Evolutionary conservation across 2,797 vertebrate species (phyloP).

Genomic region (Lycodopsis pacificus): DNA sequence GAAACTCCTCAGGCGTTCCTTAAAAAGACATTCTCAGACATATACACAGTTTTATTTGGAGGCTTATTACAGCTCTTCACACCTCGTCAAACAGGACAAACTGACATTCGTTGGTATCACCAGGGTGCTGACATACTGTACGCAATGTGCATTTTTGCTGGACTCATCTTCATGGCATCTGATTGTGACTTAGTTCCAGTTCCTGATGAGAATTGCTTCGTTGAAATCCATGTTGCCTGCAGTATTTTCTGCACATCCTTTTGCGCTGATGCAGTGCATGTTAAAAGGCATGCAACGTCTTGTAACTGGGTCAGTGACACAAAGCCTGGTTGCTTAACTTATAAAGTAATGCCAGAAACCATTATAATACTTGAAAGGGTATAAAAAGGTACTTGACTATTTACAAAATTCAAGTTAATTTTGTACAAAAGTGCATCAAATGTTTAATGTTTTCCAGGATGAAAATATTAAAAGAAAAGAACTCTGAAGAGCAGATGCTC

Average conservation of each 20-base stretch:
- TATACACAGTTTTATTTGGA: slow-evolving; percentile 68
- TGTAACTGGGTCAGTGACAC: slow-evolving; percentile 43
- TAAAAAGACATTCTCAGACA: slow-evolving; percentile 41
- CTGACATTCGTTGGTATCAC: slow-evolving; percentile 55
- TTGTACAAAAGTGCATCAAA: slow-evolving; percentile 88
- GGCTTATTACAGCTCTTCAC: slow-evolving; percentile 63
- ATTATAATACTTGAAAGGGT: slow-evolving; percentile 58
- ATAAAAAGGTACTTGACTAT: slow-evolving; percentile 80
- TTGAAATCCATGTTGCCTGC: slow-evolving; percentile 26
- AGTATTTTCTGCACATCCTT: slow-evolving; percentile 73
- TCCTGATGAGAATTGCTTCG: slow-evolving; percentile 1
- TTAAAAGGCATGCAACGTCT: slow-evolving; percentile 63
- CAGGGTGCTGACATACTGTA: slow-evolving; percentile 27
- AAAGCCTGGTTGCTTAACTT: slow-evolving; percentile 49
- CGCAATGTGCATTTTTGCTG: slow-evolving; percentile 31
- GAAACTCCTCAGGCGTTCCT: not conserved
- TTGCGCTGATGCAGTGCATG: slow-evolving; percentile 78
- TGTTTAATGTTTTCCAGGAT: slow-evolving; percentile 60
- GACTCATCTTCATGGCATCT: slow-evolving; percentile 25
- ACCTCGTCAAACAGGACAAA: slow-evolving; percentile 50
- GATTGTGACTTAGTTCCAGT: slow-evolving; percentile 32
- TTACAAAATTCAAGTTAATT: slow-evolving; percentile 88
- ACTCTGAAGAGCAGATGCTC: slow-evolving; percentile 38
- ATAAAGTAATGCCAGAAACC: slow-evolving; percentile 70
- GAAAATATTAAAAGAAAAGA: slow-evolving; percentile 49